These are phyloP conservation scores for Athetis lepigone DNA, from an alignment of 2,888 invertebrate species.

Conservation along the genomic window DNA sequence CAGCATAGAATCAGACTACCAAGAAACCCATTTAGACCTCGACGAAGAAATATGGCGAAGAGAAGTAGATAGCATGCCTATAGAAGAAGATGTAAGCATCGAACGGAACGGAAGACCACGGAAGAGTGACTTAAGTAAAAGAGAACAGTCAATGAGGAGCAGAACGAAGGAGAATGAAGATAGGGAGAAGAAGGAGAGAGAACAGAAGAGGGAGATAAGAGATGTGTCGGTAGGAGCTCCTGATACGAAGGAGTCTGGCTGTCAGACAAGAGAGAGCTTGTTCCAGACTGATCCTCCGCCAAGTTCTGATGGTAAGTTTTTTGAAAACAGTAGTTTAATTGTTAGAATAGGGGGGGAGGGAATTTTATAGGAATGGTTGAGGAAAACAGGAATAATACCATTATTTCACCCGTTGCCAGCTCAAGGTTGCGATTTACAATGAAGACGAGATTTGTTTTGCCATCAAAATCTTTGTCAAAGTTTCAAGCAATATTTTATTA, in stretches of 20 bases:
- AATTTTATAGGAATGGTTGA: too few relatives aligned
- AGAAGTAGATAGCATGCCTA: constrained; percentile 74
- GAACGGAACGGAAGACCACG: constrained; percentile 81
- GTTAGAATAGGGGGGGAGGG: too few relatives aligned
- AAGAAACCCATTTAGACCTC: constrained; percentile 82
- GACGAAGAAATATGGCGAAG: constrained; percentile 83
- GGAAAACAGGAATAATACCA: too few relatives aligned
- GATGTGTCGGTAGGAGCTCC: constrained; percentile 86
- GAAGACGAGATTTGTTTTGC: too few relatives aligned
- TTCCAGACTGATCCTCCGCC: constrained; percentile 88
- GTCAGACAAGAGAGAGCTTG: constrained; percentile 95
- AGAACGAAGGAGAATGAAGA: constrained; percentile 74
- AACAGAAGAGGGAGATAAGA: constrained; percentile 72
- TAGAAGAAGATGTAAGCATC: constrained; percentile 77
- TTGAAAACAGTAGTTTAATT: neutral
- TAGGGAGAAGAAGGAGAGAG: constrained; percentile 65
- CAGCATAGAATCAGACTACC: constrained; percentile 86
- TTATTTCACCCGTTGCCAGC: too few relatives aligned
- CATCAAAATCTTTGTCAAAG: too few relatives aligned
- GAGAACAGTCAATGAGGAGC: constrained; percentile 80
- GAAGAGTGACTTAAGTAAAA: constrained; percentile 80
- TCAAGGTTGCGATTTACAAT: too few relatives aligned
- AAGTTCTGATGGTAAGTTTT: constrained; percentile 83
- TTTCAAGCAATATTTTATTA: too few relatives aligned
- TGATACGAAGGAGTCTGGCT: constrained; percentile 89